Base-by-base conservation (phyloP, 1,140 invertebrate species). In the Drosophila kanapiae region DNA sequence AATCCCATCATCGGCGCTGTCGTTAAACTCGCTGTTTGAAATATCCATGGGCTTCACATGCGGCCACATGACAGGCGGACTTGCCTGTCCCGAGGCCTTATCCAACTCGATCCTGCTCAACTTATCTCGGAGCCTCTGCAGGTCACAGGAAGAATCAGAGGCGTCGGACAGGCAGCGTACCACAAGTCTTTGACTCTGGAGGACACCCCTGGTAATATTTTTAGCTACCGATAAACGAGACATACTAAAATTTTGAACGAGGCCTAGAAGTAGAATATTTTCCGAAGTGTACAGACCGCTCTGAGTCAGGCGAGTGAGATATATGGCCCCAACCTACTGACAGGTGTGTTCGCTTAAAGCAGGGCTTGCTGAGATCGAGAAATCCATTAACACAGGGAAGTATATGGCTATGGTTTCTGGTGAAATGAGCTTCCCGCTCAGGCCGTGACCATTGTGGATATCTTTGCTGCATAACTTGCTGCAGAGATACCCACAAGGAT, bases 211-310 rank as follows among this genome's bases (percentile, higher is more conserved):
- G 8, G 45, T 18, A 0, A 40, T 2, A 8, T 6, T 31, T 23
- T 18, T 14, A n/a, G 65, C 2, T 4, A n/a, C 23, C 18, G 53
- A 43, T 10, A 76, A 13, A 27, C 71, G 74, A 23, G 53, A 18
- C 74, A 76, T 76, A 3, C n/a, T 70, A 9, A 4, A 70, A 68
- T 70, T 70, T 70, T 18, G 67, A 45, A 23, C 3, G 9, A 29
- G 27, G 29, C 45, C 60, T n/a, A n/a, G 37, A 43, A 27, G 4
- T 18, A 2, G n/a, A n/a, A 14, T 3, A 14, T 18, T 33, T 45
- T 47, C 23, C 38, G 38, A 35, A 37, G 13, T 3, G 61, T 40
- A 14, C 35, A n/a, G 57, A 23, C 18, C 13, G 58, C 11, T 16
- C 53, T 27, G 13, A 38, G 14, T 2, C 35, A n/a, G 27, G 3